Evolutionary conservation across 2,888 invertebrate species (phyloP).

Genomic region (Eupithecia exiguata): DNA sequence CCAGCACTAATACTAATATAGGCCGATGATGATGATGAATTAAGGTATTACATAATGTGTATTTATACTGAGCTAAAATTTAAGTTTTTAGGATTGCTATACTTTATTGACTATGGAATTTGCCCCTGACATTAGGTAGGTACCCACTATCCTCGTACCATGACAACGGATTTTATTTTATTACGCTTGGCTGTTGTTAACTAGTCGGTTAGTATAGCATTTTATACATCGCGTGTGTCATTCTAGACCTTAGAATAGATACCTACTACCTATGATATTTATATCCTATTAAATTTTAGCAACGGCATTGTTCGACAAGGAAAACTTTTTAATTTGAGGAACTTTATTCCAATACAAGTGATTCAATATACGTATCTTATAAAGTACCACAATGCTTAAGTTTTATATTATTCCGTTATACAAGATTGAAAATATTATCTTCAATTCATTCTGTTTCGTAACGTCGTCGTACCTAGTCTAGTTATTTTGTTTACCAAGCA

Average conservation of each 20-base stretch:
- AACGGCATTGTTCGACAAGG: neutral
- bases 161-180: conserved; percentile 47
- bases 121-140: conserved; percentile 25
- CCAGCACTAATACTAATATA: too few relatives aligned
- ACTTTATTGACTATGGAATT: conserved; percentile 16
- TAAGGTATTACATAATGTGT: too few relatives aligned
- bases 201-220: conserved; percentile 41
- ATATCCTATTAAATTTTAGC: neutral
- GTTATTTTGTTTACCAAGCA: conserved; percentile 1
- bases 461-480: neutral
- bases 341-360: neutral
- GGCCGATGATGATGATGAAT: too few relatives aligned
- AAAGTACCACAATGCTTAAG: too few relatives aligned
- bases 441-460: neutral
- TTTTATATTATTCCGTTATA: too few relatives aligned
- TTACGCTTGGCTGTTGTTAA: conserved; percentile 44
- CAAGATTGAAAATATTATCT: neutral
- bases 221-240: conserved; percentile 51
- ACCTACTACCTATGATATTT: too few relatives aligned
- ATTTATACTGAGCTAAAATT: too few relatives aligned
- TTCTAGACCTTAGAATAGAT: conserved; percentile 17
- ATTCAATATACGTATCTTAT: too few relatives aligned
- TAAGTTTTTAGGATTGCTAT: neutral
- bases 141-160: conserved; percentile 20
- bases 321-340: neutral